A percentile compares a stretch with the other conserved stretches of the same genome.
These are phyloP conservation scores for Clarias magur DNA, from an alignment of 2,113 vertebrate genomes.

Conservation along the genomic window DNA sequence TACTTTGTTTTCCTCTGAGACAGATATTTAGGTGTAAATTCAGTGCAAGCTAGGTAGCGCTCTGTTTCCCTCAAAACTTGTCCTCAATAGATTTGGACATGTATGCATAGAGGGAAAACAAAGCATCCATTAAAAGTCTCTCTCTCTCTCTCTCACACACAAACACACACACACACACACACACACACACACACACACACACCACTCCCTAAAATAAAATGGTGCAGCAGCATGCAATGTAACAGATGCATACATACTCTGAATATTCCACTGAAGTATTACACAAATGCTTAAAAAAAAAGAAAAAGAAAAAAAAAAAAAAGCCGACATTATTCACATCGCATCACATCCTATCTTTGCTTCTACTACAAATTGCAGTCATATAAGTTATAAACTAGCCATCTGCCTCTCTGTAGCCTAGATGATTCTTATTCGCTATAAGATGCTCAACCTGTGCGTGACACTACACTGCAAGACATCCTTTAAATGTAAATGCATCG, in stretches of 20 bases:
- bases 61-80: background rate
- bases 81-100: background rate
- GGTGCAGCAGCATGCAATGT: slow-evolving; percentile 36
- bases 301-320: background rate
- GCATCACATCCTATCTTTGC: background rate
- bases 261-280: background rate
- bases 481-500: background rate
- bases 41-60: background rate
- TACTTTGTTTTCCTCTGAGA: background rate
- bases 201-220: slow-evolving; percentile 48
- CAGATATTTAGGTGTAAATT: background rate
- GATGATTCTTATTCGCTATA: background rate
- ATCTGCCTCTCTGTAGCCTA: background rate
- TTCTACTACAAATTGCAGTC: background rate
- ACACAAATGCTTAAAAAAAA: background rate
- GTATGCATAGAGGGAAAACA: background rate
- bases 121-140: slow-evolving; percentile 7
- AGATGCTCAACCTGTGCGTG: background rate
- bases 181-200: slow-evolving; percentile 21
- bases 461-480: background rate
- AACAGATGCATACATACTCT: background rate
- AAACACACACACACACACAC: background rate
- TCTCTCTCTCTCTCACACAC: background rate
- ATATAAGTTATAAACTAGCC: background rate
- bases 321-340: background rate